Percentiles rank a stretch among this genome's conserved stretches.
Evolutionary conservation across 2,113 vertebrate species (phyloP).

Genomic region (Nycticebus coucang): DNA sequence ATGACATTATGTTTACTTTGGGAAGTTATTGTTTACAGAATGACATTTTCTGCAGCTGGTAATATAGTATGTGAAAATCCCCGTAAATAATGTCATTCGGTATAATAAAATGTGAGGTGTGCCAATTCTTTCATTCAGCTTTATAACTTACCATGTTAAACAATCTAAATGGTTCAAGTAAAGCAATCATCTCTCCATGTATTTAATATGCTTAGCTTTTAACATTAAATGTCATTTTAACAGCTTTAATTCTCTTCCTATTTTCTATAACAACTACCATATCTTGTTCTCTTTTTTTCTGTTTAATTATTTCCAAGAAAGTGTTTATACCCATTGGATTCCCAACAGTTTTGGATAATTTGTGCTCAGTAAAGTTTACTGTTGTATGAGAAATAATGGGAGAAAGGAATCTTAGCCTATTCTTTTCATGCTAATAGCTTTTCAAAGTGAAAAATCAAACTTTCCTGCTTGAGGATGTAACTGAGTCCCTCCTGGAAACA

Average conservation of each 20-base stretch:
- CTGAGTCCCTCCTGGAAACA: background rate
- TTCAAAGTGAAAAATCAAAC: conserved; percentile 7
- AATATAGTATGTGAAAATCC: background rate
- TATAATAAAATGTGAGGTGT: background rate
- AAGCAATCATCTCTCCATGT: background rate
- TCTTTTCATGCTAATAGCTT: background rate
- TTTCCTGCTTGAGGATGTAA: background rate
- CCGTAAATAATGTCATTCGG: background rate
- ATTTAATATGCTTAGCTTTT: background rate
- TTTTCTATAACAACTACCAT: conserved; percentile 38
- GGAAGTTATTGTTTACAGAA: background rate
- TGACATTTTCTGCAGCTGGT: background rate
- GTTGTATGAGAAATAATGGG: background rate
- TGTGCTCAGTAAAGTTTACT: conserved; percentile 20
- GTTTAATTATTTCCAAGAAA: conserved; percentile 54
- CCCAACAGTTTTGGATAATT: conserved; percentile 5
- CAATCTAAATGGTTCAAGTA: background rate
- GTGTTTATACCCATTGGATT: background rate
- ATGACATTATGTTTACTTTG: background rate
- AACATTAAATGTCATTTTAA: background rate
- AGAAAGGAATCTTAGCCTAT: background rate
- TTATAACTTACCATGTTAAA: background rate
- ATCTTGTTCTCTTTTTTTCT: conserved; percentile 10
- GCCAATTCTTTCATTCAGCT: background rate
- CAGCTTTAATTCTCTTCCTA: background rate